phyloP scores from a whole-genome alignment of 2,888 invertebrate species.

The Oscheius myriophilus region DNA sequence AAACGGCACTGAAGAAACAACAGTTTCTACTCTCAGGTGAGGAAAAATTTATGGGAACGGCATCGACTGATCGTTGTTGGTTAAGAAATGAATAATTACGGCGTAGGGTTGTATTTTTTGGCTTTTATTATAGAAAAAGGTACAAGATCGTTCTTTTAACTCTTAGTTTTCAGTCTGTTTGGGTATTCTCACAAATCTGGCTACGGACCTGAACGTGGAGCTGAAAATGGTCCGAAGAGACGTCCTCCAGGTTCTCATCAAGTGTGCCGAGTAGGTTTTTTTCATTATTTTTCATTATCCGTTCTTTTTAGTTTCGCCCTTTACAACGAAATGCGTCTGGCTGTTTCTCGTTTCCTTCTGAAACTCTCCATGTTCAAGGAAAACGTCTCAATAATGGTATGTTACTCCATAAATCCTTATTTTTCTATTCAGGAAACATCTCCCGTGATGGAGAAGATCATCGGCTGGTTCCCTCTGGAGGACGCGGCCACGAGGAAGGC shows the following conservation, averaged over 20 bases:
- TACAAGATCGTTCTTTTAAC: neutral
- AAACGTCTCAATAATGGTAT: constrained; percentile 89
- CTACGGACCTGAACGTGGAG: constrained; percentile 92
- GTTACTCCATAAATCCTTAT: neutral
- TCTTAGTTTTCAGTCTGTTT: constrained; percentile 79
- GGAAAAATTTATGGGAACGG: neutral
- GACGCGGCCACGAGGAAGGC: constrained; percentile 42
- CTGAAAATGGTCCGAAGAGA: constrained; percentile 90
- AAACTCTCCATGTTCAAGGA: constrained; percentile 92
- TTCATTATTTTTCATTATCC: neutral
- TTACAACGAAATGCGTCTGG: constrained; percentile 23
- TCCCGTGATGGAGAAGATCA: constrained; percentile 85
- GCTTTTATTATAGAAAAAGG: neutral
- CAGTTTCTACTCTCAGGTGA: constrained; percentile 84
- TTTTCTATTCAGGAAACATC: constrained; percentile 76
- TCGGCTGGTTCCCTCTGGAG: constrained; percentile 79
- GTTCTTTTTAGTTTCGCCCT: constrained; percentile 76
- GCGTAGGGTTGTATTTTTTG: neutral
- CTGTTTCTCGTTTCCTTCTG: constrained; percentile 80
- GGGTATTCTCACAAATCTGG: constrained; percentile 90
- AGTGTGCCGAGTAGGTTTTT: constrained; percentile 79
- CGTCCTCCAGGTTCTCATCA: constrained; percentile 74
- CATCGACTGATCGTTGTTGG: neutral
- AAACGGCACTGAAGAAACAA: constrained; percentile 89
- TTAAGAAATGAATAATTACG: neutral